phyloP scores from a whole-genome alignment of 2,888 invertebrate genomes.

The Acanthoscelides obtectus region DNA sequence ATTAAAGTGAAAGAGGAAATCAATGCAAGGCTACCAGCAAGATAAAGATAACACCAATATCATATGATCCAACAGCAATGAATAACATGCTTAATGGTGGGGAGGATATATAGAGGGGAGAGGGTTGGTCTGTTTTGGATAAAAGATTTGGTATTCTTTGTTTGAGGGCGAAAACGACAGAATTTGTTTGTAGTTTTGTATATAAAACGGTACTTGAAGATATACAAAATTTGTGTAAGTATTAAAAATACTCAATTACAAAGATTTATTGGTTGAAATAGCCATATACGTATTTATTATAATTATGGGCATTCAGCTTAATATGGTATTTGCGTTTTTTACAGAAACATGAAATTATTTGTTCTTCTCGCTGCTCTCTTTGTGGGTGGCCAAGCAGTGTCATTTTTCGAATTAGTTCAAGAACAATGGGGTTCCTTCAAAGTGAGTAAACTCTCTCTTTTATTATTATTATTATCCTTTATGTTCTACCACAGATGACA shows the following conservation, averaged over 20 bases:
- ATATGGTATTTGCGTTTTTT: background rate
- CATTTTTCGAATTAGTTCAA: conserved; percentile 64
- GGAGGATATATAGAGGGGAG: background rate
- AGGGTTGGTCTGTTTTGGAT: background rate
- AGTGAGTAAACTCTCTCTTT: conserved; percentile 32
- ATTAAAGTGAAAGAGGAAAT: background rate
- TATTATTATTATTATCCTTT: no score
- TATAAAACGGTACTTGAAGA: background rate
- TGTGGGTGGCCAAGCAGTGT: conserved; percentile 57
- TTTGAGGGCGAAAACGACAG: background rate
- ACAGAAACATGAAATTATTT: conserved; percentile 43
- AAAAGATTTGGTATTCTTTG: background rate
- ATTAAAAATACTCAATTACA: background rate
- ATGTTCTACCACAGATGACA: no score
- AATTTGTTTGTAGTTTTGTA: background rate
- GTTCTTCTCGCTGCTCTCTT: conserved; percentile 50
- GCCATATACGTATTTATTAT: background rate
- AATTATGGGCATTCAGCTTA: no score
- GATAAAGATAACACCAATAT: background rate
- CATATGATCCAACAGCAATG: background rate
- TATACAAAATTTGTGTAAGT: background rate
- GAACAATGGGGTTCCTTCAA: conserved; percentile 48
- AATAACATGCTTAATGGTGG: background rate
- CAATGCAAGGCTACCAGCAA: background rate
- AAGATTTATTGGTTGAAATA: background rate